Percentiles rank a stretch among this genome's conserved stretches.
Conservation (phyloP, 2,113 vertebrate genomes). For the Tychaedon coryphoeus region DNA sequence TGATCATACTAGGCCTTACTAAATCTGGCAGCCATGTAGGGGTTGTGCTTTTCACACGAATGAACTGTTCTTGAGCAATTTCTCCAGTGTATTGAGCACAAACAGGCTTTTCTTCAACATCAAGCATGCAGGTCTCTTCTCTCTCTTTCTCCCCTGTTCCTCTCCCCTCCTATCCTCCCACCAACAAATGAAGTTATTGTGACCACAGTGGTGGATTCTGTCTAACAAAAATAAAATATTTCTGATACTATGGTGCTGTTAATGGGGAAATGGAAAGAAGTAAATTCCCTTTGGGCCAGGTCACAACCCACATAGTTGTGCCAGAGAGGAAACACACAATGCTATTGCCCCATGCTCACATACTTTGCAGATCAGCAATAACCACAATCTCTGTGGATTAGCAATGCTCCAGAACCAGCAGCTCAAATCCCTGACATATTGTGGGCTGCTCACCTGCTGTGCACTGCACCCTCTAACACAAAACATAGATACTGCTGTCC, state of each 20-base stretch:
- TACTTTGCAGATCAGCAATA: neutral
- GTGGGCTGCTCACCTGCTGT: accelerated
- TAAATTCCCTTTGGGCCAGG: neutral
- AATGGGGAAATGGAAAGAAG: neutral
- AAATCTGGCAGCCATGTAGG: slow-evolving; percentile 9
- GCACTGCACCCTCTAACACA: too few species aligned
- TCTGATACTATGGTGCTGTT: neutral
- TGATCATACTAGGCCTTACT: slow-evolving; percentile 14
- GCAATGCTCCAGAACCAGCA: neutral
- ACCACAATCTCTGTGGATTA: neutral
- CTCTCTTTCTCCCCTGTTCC: neutral
- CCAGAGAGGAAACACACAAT: neutral
- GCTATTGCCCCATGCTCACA: neutral
- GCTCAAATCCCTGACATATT: neutral
- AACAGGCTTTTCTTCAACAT: slow-evolving; percentile 16
- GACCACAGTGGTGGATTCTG: neutral
- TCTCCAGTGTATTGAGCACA: slow-evolving; percentile 24
- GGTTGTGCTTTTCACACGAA: slow-evolving; percentile 11
- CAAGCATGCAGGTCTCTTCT: neutral
- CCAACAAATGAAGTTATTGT: neutral
- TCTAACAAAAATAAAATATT: neutral
- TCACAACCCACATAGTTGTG: neutral
- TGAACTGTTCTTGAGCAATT: slow-evolving; percentile 25
- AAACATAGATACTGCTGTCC: neutral
- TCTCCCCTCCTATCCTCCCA: neutral